Conservation (phyloP, 2,113 vertebrate species). For the zebrafish (Danio rerio) region GRCz12tu NC_133180.1:32446501-32447000, state of each 20-base stretch:
- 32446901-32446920: neutral
- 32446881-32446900: slow-evolving; percentile 38
- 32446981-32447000: neutral
- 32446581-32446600: slow-evolving; percentile 22
- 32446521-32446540: slow-evolving; percentile 42
- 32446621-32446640: slow-evolving; percentile 59
- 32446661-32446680: slow-evolving; percentile 54
- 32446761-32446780: slow-evolving; percentile 50
- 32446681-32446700: slow-evolving; percentile 65
- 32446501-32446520: slow-evolving; percentile 24
- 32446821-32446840: slow-evolving; percentile 56
- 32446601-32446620: slow-evolving; percentile 52
- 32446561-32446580: slow-evolving; percentile 39
- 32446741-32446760: slow-evolving; percentile 61
- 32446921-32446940: neutral
- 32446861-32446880: slow-evolving; percentile 32
- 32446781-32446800: slow-evolving; percentile 43
- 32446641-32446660: slow-evolving; percentile 59
- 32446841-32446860: slow-evolving; percentile 6
- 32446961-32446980: slow-evolving; percentile 24
- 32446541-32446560: slow-evolving; percentile 23
- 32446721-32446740: slow-evolving; percentile 58
- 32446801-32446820: slow-evolving; percentile 57
- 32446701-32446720: slow-evolving; percentile 61
- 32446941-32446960: neutral